A percentile compares a stretch with the other conserved stretches of the same genome.
These are phyloP conservation scores for Lasioglossum vierecki DNA, from an alignment of 2,888 invertebrate genomes.

Conservation along the genomic window DNA sequence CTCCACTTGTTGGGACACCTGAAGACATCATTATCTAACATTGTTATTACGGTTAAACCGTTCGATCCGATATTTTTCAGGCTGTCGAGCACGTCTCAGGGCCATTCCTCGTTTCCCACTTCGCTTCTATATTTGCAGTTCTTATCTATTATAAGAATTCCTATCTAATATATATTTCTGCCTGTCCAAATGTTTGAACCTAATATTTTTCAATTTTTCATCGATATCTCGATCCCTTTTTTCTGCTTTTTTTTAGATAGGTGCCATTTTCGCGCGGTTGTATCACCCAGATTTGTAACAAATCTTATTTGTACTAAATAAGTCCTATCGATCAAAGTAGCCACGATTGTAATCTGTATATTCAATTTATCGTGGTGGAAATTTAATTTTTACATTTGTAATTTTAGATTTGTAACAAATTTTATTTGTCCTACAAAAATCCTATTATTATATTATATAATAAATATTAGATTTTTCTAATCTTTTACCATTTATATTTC, in stretches of 20 bases:
- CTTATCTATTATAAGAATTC: not conserved
- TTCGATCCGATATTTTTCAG: not conserved
- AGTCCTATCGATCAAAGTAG: not conserved
- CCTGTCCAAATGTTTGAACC: slow-evolving; percentile 1
- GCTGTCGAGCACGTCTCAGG: not conserved
- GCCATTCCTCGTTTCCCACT: not conserved
- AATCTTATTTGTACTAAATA: not conserved
- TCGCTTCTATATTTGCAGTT: not conserved
- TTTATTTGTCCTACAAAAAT: not conserved
- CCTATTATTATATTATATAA: too few species aligned
- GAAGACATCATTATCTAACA: not conserved
- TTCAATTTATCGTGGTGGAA: too few species aligned
- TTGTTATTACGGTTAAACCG: not conserved
- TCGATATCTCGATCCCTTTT: not conserved
- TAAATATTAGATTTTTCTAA: too few species aligned
- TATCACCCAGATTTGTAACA: too few species aligned
- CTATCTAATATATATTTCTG: not conserved
- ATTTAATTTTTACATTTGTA: not conserved
- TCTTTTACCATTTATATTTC: too few species aligned
- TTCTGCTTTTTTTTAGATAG: not conserved
- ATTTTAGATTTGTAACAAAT: not conserved
- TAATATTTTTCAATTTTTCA: not conserved
- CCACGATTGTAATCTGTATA: too few species aligned
- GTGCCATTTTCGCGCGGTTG: not conserved
- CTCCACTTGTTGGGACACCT: not conserved